Evolutionary conservation across 2,888 invertebrate genomes (phyloP).

Genomic region (Therioaphis trifolii): DNA sequence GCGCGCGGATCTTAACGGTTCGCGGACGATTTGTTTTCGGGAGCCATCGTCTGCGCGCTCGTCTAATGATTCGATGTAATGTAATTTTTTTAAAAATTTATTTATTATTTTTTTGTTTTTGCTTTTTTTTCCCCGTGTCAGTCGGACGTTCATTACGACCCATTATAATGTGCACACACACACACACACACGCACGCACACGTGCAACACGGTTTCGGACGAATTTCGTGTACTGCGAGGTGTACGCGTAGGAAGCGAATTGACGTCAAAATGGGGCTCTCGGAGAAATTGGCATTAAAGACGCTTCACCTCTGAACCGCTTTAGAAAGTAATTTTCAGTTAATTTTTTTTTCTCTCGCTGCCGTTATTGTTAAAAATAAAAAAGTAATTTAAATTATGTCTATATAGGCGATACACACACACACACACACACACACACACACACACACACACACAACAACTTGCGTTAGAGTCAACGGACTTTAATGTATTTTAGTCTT

Average conservation of each 20-base stretch:
- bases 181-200: too few species aligned
- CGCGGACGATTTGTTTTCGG: background rate
- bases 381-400: conserved; percentile 52
- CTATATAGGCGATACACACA: conserved; percentile 30
- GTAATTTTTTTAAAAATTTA: too few species aligned
- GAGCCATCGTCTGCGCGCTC: background rate
- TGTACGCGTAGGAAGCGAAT: conserved; percentile 13
- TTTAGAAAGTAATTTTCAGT: conserved; percentile 45
- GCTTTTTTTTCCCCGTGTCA: too few species aligned
- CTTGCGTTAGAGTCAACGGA: conserved; percentile 29
- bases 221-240: background rate
- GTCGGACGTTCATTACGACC: background rate
- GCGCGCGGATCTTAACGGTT: background rate
- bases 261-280: conserved; percentile 16
- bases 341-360: conserved; percentile 23
- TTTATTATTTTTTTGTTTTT: background rate
- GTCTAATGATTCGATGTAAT: background rate
- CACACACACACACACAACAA: background rate
- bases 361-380: background rate
- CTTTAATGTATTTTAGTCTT: conserved; percentile 54
- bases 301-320: conserved; percentile 24
- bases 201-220: background rate
- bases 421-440: too few species aligned
- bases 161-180: too few species aligned
- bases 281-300: conserved; percentile 44